Conservation (phyloP, 2,113 vertebrate species). For the Bothrops jararaca region DNA sequence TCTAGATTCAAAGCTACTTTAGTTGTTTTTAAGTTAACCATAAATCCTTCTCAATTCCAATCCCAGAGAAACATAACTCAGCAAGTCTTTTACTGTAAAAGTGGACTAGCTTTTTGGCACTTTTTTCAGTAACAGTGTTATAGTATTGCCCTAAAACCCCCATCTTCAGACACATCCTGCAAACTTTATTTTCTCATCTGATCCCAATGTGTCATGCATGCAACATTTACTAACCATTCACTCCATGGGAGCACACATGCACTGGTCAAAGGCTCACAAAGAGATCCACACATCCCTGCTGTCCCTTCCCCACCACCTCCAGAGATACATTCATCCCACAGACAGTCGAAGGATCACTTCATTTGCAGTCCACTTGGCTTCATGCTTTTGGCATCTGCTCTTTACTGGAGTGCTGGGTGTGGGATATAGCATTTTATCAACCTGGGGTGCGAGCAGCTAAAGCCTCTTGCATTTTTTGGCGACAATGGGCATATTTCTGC, state of each 20-base stretch:
- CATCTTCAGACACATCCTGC: slow-evolving; percentile 1
- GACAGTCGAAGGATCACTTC: slow-evolving; percentile 8
- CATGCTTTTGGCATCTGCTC: background rate
- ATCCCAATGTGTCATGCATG: slow-evolving; percentile 5
- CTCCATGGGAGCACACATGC: slow-evolving; percentile 27
- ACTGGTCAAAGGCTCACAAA: slow-evolving; percentile 17
- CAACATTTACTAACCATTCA: slow-evolving; percentile 22
- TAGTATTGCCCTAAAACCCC: background rate
- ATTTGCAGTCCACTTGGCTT: slow-evolving; percentile 24
- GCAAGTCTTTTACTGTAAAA: background rate
- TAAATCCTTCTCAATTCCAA: background rate
- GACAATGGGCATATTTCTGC: slow-evolving; percentile 82
- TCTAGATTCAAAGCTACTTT: background rate
- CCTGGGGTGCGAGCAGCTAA: slow-evolving; percentile 77
- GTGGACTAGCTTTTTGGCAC: background rate
- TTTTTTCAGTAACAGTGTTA: slow-evolving; percentile 4
- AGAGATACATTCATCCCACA: slow-evolving; percentile 43
- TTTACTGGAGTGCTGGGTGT: background rate
- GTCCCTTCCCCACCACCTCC: slow-evolving; percentile 55
- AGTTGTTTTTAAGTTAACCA: background rate
- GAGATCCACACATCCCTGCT: slow-evolving; percentile 2
- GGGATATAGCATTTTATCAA: slow-evolving; percentile 63
- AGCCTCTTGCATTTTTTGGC: slow-evolving; percentile 83
- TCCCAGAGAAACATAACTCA: background rate
- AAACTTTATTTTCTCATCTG: slow-evolving; percentile 2